Evolutionary conservation across 2,113 vertebrate species (phyloP).

Genomic region (Sus scrofa): DNA sequence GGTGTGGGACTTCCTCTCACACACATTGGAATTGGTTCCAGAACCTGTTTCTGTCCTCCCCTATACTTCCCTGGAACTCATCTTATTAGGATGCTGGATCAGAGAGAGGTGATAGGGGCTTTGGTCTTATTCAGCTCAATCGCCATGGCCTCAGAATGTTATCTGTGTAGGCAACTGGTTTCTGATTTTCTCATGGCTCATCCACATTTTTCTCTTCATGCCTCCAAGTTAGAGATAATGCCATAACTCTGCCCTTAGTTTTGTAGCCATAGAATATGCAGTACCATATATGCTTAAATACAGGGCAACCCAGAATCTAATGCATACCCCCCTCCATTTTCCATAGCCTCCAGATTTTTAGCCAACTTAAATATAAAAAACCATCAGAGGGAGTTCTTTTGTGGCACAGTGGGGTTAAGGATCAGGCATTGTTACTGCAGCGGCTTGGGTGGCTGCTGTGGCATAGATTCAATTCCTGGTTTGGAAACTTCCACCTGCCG

Average conservation of each 20-base stretch:
- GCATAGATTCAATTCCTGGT: too few species aligned
- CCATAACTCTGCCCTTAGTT: not conserved
- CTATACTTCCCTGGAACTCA: not conserved
- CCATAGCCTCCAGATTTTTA: not conserved
- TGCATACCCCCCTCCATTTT: not conserved
- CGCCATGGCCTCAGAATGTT: not conserved
- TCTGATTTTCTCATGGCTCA: not conserved
- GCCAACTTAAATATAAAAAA: not conserved
- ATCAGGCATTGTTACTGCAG: too few species aligned
- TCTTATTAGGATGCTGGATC: not conserved
- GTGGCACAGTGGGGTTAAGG: too few species aligned
- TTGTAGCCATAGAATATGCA: not conserved
- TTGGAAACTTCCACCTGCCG: too few species aligned
- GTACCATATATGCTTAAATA: not conserved
- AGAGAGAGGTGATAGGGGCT: not conserved
- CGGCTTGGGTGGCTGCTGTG: too few species aligned
- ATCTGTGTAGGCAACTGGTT: not conserved
- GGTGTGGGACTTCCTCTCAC: not conserved
- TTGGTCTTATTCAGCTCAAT: not conserved
- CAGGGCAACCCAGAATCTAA: not conserved
- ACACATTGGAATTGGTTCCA: not conserved
- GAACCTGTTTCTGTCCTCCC: not conserved
- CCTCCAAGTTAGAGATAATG: not conserved
- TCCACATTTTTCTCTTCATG: not conserved
- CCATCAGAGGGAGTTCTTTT: too few species aligned